A percentile compares a stretch with the other conserved stretches of the same genome.
These are phyloP conservation scores for Acrocyrtus sp. DNA, from an alignment of 2,888 invertebrate genomes.

Conservation along the genomic window DNA sequence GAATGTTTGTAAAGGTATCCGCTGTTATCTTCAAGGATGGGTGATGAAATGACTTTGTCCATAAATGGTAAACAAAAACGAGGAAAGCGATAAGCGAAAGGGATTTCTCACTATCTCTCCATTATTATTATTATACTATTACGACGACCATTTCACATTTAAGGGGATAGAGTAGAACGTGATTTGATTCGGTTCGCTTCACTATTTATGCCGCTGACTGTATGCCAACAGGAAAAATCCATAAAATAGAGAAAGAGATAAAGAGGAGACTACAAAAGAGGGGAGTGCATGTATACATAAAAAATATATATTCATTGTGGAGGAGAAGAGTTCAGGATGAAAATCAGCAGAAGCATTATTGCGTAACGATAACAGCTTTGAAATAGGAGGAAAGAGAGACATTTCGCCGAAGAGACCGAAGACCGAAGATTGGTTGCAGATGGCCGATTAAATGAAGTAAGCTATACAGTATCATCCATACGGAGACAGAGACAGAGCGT, in stretches of 20 bases:
- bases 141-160: slow-evolving; percentile 5
- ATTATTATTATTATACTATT: no score
- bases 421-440: slow-evolving; percentile 32
- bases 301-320: slow-evolving; percentile 13
- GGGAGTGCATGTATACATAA: no score
- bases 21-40: no score
- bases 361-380: slow-evolving; percentile 19
- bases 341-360: slow-evolving; percentile 26
- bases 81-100: background rate
- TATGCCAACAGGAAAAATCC: no score
- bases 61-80: slow-evolving; percentile 2
- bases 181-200: slow-evolving; percentile 25
- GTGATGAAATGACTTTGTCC: no score
- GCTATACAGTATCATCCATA: slow-evolving; percentile 8
- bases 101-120: no score
- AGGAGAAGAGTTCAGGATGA: no score
- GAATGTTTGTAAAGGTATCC: no score
- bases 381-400: slow-evolving; percentile 21
- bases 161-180: background rate
- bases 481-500: background rate
- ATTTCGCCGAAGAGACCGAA: no score
- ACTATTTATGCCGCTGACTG: background rate
- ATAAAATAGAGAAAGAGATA: no score
- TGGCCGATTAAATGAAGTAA: slow-evolving; percentile 28
- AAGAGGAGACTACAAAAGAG: no score